Conservation (phyloP, 2,888 invertebrate species). For the Reticulitermes lucifugus region DNA sequence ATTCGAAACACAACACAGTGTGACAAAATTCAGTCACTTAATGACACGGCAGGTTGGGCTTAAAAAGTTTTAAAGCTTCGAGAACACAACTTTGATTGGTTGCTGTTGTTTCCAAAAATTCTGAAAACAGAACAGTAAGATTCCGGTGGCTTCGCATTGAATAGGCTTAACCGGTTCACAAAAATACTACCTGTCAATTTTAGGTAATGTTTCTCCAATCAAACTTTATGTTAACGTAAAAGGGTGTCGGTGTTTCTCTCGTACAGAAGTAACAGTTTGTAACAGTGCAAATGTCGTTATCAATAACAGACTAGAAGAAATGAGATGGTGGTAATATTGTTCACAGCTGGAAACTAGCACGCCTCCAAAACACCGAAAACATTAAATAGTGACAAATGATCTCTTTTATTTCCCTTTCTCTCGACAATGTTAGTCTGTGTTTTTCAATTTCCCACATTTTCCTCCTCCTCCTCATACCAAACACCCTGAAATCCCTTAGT, state of each 20-base stretch:
- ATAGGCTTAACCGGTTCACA: neutral
- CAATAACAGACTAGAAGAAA: neutral
- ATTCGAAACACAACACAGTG: too few species aligned
- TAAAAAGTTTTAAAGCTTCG: too few species aligned
- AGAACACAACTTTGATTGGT: too few species aligned
- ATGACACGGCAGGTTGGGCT: too few species aligned
- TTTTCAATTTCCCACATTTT: slow-evolving; percentile 31
- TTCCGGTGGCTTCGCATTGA: too few species aligned
- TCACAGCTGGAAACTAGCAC: neutral
- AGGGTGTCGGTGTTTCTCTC: neutral
- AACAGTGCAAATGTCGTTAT: neutral
- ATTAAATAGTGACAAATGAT: slow-evolving; percentile 24
- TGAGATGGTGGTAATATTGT: neutral
- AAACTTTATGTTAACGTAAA: neutral
- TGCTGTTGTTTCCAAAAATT: too few species aligned
- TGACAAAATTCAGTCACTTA: too few species aligned
- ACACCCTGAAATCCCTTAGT: neutral
- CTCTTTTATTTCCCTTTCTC: neutral
- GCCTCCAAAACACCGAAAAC: neutral
- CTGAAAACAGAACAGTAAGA: too few species aligned
- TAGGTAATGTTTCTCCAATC: neutral
- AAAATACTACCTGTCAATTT: neutral
- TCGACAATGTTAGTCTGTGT: slow-evolving; percentile 3
- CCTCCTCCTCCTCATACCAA: neutral
- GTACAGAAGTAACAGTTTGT: neutral